A percentile compares a stretch with the other conserved stretches of the same genome.
These are phyloP conservation scores for Syngnathoides biaculeatus DNA, from an alignment of 2,113 vertebrate genomes.

Conservation along the genomic window DNA sequence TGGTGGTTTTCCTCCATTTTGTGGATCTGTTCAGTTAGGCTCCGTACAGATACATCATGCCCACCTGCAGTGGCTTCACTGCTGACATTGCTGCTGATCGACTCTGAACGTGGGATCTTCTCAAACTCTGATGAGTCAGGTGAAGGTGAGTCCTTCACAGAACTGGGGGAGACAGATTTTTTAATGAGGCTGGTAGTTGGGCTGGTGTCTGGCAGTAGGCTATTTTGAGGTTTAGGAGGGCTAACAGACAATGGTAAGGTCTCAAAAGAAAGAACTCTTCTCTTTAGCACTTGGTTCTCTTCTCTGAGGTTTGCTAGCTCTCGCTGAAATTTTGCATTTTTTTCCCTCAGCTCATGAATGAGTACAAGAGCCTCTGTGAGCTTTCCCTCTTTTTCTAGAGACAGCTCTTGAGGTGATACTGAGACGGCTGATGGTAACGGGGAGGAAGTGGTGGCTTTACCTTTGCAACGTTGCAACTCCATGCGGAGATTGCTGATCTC, in stretches of 20 bases:
- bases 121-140: conserved; percentile 88
- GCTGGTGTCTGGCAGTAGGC: conserved; percentile 51
- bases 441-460: conserved; percentile 63
- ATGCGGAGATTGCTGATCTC: conserved; percentile 88
- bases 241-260: conserved; percentile 75
- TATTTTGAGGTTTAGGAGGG: conserved; percentile 60
- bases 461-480: conserved; percentile 83
- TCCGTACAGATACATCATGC: conserved; percentile 78
- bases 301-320: conserved; percentile 81
- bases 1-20: conserved; percentile 97
- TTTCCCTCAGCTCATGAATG: conserved; percentile 81
- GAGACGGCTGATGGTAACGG: conserved; percentile 57
- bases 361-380: conserved; percentile 72
- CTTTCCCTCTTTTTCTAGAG: conserved; percentile 45
- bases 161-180: conserved; percentile 81
- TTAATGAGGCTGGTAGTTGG: conserved; percentile 55
- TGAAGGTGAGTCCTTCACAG: conserved; percentile 85
- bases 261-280: conserved; percentile 82
- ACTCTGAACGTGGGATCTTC: conserved; percentile 81
- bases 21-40: conserved; percentile 86
- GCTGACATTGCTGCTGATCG: conserved; percentile 69
- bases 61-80: conserved; percentile 59
- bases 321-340: conserved; percentile 84
- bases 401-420: conserved; percentile 47
- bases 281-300: conserved; percentile 86